Evolutionary conservation across 2,888 invertebrate species (phyloP).

Genomic region (Tuta absoluta): DNA sequence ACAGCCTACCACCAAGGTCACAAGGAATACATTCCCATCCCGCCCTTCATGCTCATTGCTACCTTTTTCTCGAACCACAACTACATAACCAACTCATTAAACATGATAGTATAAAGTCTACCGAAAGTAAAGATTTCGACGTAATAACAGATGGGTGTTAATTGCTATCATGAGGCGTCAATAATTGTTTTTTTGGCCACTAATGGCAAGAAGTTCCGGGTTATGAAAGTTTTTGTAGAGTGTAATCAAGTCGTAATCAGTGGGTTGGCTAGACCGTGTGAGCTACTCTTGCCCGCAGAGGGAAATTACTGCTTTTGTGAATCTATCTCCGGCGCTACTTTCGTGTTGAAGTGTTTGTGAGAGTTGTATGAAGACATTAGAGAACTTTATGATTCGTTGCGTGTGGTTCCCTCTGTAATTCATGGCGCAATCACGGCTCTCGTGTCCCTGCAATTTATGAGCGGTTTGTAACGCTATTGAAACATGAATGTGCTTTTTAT

Average conservation of each 20-base stretch:
- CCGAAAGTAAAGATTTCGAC: slow-evolving; percentile 70
- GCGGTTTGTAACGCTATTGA: slow-evolving; percentile 50
- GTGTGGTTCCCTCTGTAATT: slow-evolving; percentile 65
- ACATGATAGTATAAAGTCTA: slow-evolving; percentile 59
- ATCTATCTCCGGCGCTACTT: slow-evolving; percentile 57
- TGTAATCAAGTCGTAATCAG: slow-evolving; percentile 78
- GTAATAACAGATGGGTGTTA: slow-evolving; percentile 78
- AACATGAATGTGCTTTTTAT: slow-evolving; percentile 52
- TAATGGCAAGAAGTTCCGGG: slow-evolving; percentile 77
- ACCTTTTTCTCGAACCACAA: slow-evolving; percentile 48
- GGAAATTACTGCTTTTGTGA: slow-evolving; percentile 73
- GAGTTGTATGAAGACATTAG: slow-evolving; percentile 75
- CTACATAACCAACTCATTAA: slow-evolving; percentile 57
- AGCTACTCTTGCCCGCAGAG: slow-evolving; percentile 60
- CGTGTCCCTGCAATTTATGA: slow-evolving; percentile 63
- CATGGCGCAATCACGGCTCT: slow-evolving; percentile 64
- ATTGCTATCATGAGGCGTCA: slow-evolving; percentile 78
- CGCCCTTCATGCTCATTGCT: slow-evolving; percentile 37
- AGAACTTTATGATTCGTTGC: slow-evolving; percentile 70
- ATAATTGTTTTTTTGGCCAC: slow-evolving; percentile 76
- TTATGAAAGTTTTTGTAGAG: slow-evolving; percentile 76
- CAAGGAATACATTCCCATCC: slow-evolving; percentile 50
- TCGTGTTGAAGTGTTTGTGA: slow-evolving; percentile 56
- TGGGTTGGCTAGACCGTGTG: slow-evolving; percentile 74
- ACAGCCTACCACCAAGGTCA: slow-evolving; percentile 44